These are phyloP conservation scores for Belonocnema kinseyi DNA, from an alignment of 1,140 invertebrate species.

Conservation along the genomic window DNA sequence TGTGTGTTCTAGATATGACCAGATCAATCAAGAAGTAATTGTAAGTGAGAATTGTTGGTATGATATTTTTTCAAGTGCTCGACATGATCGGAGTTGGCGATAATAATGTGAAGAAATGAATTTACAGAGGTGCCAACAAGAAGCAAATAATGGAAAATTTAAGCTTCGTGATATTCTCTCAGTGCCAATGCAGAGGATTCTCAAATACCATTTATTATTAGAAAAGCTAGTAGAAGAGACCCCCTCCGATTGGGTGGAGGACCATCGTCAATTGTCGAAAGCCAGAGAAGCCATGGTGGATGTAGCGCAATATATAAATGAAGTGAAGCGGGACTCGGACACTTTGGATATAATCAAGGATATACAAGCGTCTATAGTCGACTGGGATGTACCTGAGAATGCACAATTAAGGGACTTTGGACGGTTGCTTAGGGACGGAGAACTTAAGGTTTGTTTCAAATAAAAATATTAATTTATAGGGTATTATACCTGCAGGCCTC, in stretches of 20 bases:
- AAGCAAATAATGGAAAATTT: conserved; percentile 96
- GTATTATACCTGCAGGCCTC: neutral
- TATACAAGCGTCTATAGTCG: conserved; percentile 89
- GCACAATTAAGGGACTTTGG: conserved; percentile 92
- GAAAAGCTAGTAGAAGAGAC: conserved; percentile 96
- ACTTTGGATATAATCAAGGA: conserved; percentile 93
- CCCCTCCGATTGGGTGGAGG: conserved; percentile 86
- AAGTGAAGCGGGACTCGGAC: conserved; percentile 98
- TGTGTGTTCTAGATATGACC: conserved; percentile 80
- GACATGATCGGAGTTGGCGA: neutral
- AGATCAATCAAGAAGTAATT: conserved; percentile 78
- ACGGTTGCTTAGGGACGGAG: conserved; percentile 92
- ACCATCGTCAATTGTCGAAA: conserved; percentile 87
- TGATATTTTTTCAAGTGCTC: conserved; percentile 6
- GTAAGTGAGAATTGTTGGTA: conserved; percentile 61
- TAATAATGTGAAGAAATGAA: conserved; percentile 5
- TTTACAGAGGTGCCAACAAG: conserved; percentile 90
- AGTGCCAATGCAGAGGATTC: conserved; percentile 97
- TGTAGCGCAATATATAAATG: conserved; percentile 97
- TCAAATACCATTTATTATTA: conserved; percentile 96
- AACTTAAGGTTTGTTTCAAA: conserved; percentile 82
- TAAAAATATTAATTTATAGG: neutral
- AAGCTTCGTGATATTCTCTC: conserved; percentile 95
- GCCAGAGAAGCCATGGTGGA: conserved; percentile 98
- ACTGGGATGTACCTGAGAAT: conserved; percentile 87